Evolutionary conservation across 2,888 invertebrate species (phyloP).

Genomic region (Leptura quadrifasciata): DNA sequence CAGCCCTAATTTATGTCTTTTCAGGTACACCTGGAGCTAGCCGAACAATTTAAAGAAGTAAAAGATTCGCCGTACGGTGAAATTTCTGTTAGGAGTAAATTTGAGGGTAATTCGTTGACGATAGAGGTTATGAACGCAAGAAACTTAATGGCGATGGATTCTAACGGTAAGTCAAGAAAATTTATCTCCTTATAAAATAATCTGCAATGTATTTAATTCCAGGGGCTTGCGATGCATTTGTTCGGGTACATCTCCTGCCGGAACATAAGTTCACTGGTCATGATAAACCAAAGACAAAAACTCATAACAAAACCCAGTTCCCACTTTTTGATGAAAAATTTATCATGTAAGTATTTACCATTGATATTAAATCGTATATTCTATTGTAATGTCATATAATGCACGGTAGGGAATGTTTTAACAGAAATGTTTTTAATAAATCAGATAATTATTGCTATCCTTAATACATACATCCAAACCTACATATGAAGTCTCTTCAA

Average conservation of each 20-base stretch:
- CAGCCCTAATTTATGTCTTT: slow-evolving; percentile 35
- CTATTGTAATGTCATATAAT: too few species aligned
- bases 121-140: slow-evolving; percentile 93
- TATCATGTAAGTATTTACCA: slow-evolving; percentile 84
- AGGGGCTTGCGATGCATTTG: slow-evolving; percentile 95
- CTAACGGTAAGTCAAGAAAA: slow-evolving; percentile 82
- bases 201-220: slow-evolving; percentile 62
- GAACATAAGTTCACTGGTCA: slow-evolving; percentile 87
- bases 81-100: slow-evolving; percentile 86
- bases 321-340: slow-evolving; percentile 97
- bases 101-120: slow-evolving; percentile 82
- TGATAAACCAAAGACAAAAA: slow-evolving; percentile 89
- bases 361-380: neutral
- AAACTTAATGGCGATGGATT: slow-evolving; percentile 90
- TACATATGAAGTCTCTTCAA: too few species aligned
- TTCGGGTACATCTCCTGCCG: slow-evolving; percentile 90
- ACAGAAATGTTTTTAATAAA: too few species aligned
- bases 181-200: neutral
- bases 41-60: slow-evolving; percentile 81
- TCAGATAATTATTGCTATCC: too few species aligned
- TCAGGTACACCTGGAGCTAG: slow-evolving; percentile 75
- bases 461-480: too few species aligned
- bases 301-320: slow-evolving; percentile 93
- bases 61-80: slow-evolving; percentile 82
- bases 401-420: too few species aligned